These are phyloP conservation scores for Phengaris alcon DNA, from an alignment of 2,888 invertebrate species.

Conservation along the genomic window DNA sequence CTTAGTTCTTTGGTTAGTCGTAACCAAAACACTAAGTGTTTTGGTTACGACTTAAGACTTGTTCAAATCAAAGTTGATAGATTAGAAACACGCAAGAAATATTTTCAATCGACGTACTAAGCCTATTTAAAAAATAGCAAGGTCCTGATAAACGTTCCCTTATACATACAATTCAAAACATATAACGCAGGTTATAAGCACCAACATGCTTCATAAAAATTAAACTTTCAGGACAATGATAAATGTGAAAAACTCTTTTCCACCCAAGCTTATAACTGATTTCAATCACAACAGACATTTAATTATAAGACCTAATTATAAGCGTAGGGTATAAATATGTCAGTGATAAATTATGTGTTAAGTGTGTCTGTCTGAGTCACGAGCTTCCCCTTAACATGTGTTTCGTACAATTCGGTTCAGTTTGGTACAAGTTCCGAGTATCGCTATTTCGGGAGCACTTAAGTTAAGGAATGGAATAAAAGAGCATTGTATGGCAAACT, in stretches of 20 bases:
- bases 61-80: not conserved
- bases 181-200: no score
- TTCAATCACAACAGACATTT: not conserved
- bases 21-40: no score
- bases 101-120: no score
- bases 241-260: not conserved
- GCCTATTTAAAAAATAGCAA: no score
- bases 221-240: no score
- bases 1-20: not conserved
- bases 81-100: not conserved
- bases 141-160: no score
- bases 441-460: slow-evolving; percentile 31
- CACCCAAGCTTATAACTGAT: not conserved
- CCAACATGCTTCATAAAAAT: no score
- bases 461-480: slow-evolving; percentile 27
- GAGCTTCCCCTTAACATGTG: slow-evolving; percentile 43
- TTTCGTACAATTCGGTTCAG: slow-evolving; percentile 30
- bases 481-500: slow-evolving; percentile 19
- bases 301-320: not conserved
- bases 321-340: slow-evolving; percentile 35
- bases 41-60: not conserved
- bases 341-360: slow-evolving; percentile 57
- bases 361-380: slow-evolving; percentile 55
- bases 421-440: slow-evolving; percentile 36
- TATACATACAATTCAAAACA: no score